Base-by-base conservation (phyloP, 2,797 vertebrate genomes). In the Chanos chanos region DNA sequence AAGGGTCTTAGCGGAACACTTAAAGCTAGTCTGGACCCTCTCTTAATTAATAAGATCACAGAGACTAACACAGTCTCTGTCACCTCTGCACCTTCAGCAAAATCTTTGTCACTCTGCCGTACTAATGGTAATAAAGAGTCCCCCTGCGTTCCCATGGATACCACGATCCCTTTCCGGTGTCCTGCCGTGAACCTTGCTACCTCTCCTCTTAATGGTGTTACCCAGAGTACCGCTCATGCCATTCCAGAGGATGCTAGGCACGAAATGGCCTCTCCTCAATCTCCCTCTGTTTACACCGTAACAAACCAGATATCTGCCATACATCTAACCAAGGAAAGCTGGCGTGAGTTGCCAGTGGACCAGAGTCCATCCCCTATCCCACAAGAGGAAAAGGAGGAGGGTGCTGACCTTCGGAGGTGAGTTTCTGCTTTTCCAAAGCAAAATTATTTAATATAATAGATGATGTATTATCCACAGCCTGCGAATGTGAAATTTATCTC, bases 271-370 rank as follows among this genome's bases (percentile, higher is more conserved):
- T 27, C 68, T 22, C 47, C 59, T 13, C 79, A 81, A 43, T 76
- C 69, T 0, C n/a, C 68, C 30, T 75, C 72, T 0, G 0, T 97
- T 60, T 83, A 85, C 1, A 87, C 87, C 0, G 84, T 97, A 72
- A 85, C 90, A 56, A 77, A 81, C 45, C 88, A 80, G 78, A 88
- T 99, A 70, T 95, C 94, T 16, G 77, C 89, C 28, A 88, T 97
- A 70, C 86, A 90, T 0, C 85, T 97, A 47, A 90, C 79, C 66
- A 81, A 81, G 28, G 71, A 78, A 67, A 52, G 2, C 0, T 45
- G 28, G 36, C 31, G 40, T 47, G 40, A 58, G 50, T 58, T 39
- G 31, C 51, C 61, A 50, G 25, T 45, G 34, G 69, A 67, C 25
- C 9, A 4, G 54, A 52, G 34, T 61, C 53, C 48, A 44, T 45